Evolutionary conservation across 2,888 invertebrate genomes (phyloP).

Genomic region (Tiliacea aurago): DNA sequence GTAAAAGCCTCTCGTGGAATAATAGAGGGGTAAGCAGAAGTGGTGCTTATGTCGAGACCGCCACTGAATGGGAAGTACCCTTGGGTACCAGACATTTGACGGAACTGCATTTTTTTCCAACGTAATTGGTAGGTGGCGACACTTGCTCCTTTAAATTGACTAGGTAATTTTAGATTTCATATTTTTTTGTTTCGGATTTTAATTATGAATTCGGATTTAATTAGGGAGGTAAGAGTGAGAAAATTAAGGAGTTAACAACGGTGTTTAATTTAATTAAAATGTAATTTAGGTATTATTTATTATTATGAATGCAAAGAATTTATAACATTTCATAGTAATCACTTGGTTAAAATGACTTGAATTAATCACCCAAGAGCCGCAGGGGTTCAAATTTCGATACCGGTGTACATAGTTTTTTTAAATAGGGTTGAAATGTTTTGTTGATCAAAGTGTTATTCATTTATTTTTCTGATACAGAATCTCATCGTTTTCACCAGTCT

Average conservation of each 20-base stretch:
- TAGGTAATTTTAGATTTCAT: slow-evolving; percentile 40
- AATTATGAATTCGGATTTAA: slow-evolving; percentile 22
- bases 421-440: not conserved
- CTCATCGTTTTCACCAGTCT: not conserved
- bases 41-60: slow-evolving; percentile 61
- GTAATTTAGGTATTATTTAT: not conserved
- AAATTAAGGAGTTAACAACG: not conserved
- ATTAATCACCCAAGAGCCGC: too few species aligned
- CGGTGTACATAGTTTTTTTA: not conserved
- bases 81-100: slow-evolving; percentile 64
- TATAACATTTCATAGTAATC: not conserved
- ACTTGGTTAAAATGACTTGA: not conserved
- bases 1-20: slow-evolving; percentile 64
- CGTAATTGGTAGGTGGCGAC: slow-evolving; percentile 65
- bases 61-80: slow-evolving; percentile 63
- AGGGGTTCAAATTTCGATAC: not conserved
- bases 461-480: not conserved
- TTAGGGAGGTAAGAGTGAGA: not conserved
- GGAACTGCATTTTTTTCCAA: slow-evolving; percentile 58
- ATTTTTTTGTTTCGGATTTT: slow-evolving; percentile 22
- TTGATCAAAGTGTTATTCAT: not conserved
- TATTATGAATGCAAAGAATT: not conserved
- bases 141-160: slow-evolving; percentile 51
- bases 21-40: slow-evolving; percentile 65
- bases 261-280: slow-evolving; percentile 11